A percentile compares a stretch with the other conserved stretches of the same genome.
These are phyloP conservation scores for Hemiprocne comata DNA, from an alignment of 2,113 vertebrate genomes.

Conservation along the genomic window DNA sequence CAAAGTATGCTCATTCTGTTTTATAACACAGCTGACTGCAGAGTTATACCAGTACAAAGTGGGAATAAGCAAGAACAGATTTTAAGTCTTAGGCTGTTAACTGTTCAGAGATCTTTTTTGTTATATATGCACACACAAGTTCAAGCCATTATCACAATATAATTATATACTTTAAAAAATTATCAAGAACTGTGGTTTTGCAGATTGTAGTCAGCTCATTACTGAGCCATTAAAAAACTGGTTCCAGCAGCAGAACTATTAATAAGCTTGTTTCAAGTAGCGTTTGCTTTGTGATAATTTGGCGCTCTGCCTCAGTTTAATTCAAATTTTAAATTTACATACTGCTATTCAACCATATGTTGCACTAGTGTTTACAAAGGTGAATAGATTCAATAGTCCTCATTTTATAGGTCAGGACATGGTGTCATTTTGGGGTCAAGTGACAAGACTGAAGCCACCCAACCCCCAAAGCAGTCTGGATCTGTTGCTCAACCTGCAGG, in stretches of 20 bases:
- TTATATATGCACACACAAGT: not conserved
- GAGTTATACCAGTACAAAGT: not conserved
- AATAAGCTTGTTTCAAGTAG: not conserved
- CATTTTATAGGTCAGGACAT: not conserved
- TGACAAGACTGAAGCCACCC: not conserved
- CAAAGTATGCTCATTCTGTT: not conserved
- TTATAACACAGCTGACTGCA: not conserved
- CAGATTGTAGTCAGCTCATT: not conserved
- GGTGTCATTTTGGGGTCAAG: not conserved
- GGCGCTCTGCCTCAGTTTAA: not conserved
- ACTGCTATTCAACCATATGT: not conserved
- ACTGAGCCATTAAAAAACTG: not conserved
- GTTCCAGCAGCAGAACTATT: not conserved
- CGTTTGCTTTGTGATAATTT: not conserved
- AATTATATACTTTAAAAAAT: not conserved
- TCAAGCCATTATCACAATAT: not conserved
- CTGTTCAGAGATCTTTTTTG: not conserved
- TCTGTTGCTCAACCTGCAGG: not conserved
- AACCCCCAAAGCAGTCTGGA: not conserved
- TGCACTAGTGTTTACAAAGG: slow-evolving; percentile 3
- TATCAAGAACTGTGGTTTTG: not conserved
- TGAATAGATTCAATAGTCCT: not conserved
- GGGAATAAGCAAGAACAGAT: not conserved
- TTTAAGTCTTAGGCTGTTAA: not conserved
- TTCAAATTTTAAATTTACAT: slow-evolving; percentile 18